Percentiles rank a stretch among this genome's conserved stretches.
phyloP scores from a whole-genome alignment of 2,888 invertebrate species.

The Calliphora vomitoria region DNA sequence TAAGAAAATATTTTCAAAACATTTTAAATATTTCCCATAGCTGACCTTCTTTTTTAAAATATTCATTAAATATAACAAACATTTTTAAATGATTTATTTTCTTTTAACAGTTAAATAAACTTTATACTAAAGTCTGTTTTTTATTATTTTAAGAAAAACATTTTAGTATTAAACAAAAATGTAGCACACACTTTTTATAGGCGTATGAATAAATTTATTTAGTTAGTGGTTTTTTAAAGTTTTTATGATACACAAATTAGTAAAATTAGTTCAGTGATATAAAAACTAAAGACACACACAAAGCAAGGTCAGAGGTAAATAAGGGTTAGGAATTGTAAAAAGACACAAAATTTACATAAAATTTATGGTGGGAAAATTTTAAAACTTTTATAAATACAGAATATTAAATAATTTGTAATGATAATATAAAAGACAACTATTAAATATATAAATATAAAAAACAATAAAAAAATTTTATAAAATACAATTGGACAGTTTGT shows the following conservation, averaged over 20 bases:
- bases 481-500: not conserved
- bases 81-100: constrained; percentile 44
- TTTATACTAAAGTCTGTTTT: no score
- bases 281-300: not conserved
- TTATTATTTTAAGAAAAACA: not conserved
- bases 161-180: not conserved
- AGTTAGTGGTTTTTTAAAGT: not conserved
- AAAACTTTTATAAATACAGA: not conserved
- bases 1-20: not conserved
- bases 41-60: constrained; percentile 27
- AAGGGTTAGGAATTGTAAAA: constrained; percentile 9
- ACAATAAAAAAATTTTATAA: not conserved
- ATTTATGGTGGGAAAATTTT: constrained; percentile 44
- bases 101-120: constrained; percentile 32
- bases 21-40: constrained; percentile 31
- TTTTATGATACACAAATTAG: constrained; percentile 37
- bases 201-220: constrained; percentile 27
- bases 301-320: constrained; percentile 41
- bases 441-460: not conserved
- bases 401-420: constrained; percentile 6
- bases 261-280: constrained; percentile 6
- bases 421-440: not conserved
- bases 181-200: not conserved
- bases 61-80: not conserved
- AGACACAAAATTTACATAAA: constrained; percentile 16